A percentile compares a stretch with the other conserved stretches of the same genome.
Evolutionary conservation across 2,888 invertebrate species (phyloP).

Genomic region (Diadegma fenestrale): DNA sequence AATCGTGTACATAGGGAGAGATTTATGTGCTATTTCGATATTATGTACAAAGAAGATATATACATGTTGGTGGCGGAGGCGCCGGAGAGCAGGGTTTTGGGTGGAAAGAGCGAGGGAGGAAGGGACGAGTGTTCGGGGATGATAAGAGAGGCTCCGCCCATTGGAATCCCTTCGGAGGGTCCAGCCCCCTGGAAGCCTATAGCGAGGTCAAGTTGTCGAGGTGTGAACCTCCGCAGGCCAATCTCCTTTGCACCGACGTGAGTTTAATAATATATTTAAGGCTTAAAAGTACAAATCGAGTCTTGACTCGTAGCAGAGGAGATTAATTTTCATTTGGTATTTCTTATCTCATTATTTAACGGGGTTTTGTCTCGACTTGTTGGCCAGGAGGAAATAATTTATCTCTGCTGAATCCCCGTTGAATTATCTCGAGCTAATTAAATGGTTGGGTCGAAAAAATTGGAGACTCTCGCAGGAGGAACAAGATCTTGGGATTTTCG

Average conservation of each 20-base stretch:
- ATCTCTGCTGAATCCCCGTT: background rate
- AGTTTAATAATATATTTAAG: slow-evolving; percentile 79
- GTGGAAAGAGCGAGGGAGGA: slow-evolving; percentile 62
- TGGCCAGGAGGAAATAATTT: background rate
- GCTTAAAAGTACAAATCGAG: slow-evolving; percentile 79
- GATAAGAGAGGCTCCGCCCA: slow-evolving; percentile 81
- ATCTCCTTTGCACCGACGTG: slow-evolving; percentile 71
- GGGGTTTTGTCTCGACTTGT: slow-evolving; percentile 57
- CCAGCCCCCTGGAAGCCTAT: slow-evolving; percentile 69
- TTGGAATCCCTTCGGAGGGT: slow-evolving; percentile 58
- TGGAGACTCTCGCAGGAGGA: background rate
- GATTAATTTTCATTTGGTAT: slow-evolving; percentile 77
- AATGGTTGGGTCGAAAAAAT: background rate
- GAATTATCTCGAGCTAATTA: slow-evolving; percentile 11
- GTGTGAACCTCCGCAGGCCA: slow-evolving; percentile 45
- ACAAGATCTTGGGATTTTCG: background rate
- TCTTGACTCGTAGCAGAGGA: slow-evolving; percentile 70
- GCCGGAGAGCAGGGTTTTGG: slow-evolving; percentile 30
- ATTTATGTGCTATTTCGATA: background rate
- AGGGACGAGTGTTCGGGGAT: slow-evolving; percentile 78
- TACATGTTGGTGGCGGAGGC: background rate
- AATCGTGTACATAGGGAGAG: background rate
- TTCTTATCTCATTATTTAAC: slow-evolving; percentile 64
- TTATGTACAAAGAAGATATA: slow-evolving; percentile 8
- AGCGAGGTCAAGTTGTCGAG: slow-evolving; percentile 77